phyloP scores from a whole-genome alignment of 2,797 vertebrate species.

The Ptychadena robeensis region DNA sequence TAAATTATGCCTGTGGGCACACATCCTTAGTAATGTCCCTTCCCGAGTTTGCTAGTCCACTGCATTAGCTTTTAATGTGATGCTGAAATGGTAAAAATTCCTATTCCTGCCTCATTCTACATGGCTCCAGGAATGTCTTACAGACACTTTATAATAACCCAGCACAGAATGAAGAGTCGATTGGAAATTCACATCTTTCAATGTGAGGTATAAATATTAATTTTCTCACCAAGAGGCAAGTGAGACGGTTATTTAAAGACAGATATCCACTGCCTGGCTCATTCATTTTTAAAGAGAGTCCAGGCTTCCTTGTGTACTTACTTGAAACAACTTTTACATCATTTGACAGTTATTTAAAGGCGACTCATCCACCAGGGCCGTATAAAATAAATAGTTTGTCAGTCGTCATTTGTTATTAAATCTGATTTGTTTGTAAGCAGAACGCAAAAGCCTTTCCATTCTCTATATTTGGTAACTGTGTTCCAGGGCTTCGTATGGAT shows the following conservation, averaged over 20 bases:
- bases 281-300: slow-evolving; percentile 54
- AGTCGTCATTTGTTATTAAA: neutral
- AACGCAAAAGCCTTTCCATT: neutral
- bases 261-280: slow-evolving; percentile 1
- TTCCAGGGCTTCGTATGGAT: neutral
- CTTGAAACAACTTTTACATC: slow-evolving; percentile 14
- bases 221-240: slow-evolving; percentile 29
- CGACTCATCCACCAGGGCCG: neutral
- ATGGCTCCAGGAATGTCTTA: neutral
- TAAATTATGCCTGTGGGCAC: slow-evolving; percentile 20
- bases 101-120: slow-evolving; percentile 11
- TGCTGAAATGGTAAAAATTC: slow-evolving; percentile 28
- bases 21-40: neutral
- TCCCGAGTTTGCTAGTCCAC: neutral
- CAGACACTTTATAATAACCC: slow-evolving; percentile 26
- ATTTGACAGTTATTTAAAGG: slow-evolving; percentile 32
- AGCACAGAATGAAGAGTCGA: neutral
- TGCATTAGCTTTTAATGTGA: slow-evolving; percentile 39
- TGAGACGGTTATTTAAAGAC: slow-evolving; percentile 43
- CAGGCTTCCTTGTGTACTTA: slow-evolving; percentile 2
- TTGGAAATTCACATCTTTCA: slow-evolving; percentile 37
- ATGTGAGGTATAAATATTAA: slow-evolving; percentile 52
- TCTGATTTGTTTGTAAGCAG: neutral
- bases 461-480: neutral
- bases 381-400: neutral